Evolutionary conservation across 1,140 invertebrate species (phyloP), one percentile per base, ranked within the genome.

Genomic region (Episyrphus balteatus): DNA sequence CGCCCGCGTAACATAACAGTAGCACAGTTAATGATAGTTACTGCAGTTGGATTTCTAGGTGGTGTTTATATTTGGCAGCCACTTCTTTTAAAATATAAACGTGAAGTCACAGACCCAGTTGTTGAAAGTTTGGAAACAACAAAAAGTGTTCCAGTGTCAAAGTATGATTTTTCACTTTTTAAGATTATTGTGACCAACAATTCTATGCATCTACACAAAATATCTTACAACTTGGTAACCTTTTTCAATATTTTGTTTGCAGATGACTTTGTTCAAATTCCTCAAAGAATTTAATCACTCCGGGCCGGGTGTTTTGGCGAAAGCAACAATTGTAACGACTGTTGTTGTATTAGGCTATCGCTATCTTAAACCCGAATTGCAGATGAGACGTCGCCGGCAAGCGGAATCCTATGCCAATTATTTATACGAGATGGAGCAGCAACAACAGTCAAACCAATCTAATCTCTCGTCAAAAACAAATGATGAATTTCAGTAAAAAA

Each of bases 61-160:
- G 67, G 67, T 30, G 51, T 66, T 46, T 69, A 69, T 46, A 62
- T 69, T 62, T 69, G 67, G 67, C 48, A 62, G 34, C 67, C 67
- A 36, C 51, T 69, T 8, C 56, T 69, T 34, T 14, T 62, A 1
- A 56, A 58, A 52, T 65, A 43, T 45, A 60, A 55, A 53, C 52
- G 51, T 41, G 55, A 64, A 21, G 45, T 56, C 17, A 53, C 26
- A 17, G 39, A 38, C 7, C 2, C 19, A 1, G 19, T 36, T 17
- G 13, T 44, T 1, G 51, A 49, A 15, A 50, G 48, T 30, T 15
- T 40, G 21, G 18, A 38, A 36, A 2, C 14, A 48, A 3, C 40
- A 48, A 21, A 42, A 48, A 21, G 14, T 19, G 15, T 42, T 31
- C 6, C 44, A 11, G 13, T 17, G 33, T 18, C 12, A 62, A 60